Base-by-base conservation (phyloP, 2,113 vertebrate species). In the Mixornis gularis region DNA sequence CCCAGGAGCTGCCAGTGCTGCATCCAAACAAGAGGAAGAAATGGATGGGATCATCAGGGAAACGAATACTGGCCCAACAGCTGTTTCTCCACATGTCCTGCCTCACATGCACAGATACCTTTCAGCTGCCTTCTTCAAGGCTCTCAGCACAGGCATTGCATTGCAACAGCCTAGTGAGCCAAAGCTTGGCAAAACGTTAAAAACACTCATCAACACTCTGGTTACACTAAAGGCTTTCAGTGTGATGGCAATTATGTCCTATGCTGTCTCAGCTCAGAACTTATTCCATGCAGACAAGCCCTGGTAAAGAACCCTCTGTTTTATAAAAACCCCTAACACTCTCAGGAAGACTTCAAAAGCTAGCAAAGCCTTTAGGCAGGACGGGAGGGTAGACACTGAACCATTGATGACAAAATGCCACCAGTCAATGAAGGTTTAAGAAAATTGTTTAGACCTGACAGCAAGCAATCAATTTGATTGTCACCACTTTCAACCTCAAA, bases 1-100 rank as follows among this genome's bases (percentile, higher is more conserved):
- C 64, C 26, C 80, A 74, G 65, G 65, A 81, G 70, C 84, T 95
- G 91, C 89, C 89, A 73, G 43, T 0, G 0, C 59, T 11, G 1
- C 65, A 87, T 91, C 80, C 89, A 79, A 91, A 81, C 4, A 21
- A 87, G 70, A 84, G 65, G 70, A 81, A 84, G 84, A 92, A 95
- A 93, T 2, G 30, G 77, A 84, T 66, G 43, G 77, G 79, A 89
- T 89, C 91, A 63, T 84, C 91, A 89, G 27, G 46, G 77, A 64
- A 80, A 84, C 0, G 0, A 52, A 52, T 1, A 36, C 60, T 81
- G 89, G 78, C 91, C 87, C 65, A 79, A 32, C 89, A 94, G 94
- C 94, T 94, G 94, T 26, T 94, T 53, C 58, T 69, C 84, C 78
- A 76, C 87, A 78, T 55, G 80, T 16, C 44, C 70, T 12, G 10